Evolutionary conservation across 2,888 invertebrate species (phyloP).

Genomic region (Meloe dianella): DNA sequence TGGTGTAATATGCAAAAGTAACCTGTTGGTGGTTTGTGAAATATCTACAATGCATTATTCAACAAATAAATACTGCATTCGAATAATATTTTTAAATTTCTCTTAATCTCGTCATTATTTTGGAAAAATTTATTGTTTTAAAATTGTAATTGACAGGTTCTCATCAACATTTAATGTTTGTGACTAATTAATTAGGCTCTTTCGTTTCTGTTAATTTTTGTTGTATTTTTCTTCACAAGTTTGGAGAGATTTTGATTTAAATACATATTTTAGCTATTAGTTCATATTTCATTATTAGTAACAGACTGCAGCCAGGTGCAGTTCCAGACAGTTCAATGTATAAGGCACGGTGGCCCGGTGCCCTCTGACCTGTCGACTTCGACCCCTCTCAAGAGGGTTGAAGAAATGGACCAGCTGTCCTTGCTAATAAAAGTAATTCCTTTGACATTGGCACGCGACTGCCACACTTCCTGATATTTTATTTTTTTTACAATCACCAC

Average conservation of each 20-base stretch:
- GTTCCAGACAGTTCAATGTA: slow-evolving; percentile 48
- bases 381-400: slow-evolving; percentile 27
- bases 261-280: slow-evolving; percentile 30
- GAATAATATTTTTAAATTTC: neutral
- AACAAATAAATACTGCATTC: neutral
- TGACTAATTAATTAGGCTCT: neutral
- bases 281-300: slow-evolving; percentile 35
- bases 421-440: slow-evolving; percentile 22
- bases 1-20: slow-evolving; percentile 26
- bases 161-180: neutral
- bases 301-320: slow-evolving; percentile 51
- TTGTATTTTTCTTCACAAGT: neutral
- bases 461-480: slow-evolving; percentile 38
- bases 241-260: neutral
- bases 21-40: slow-evolving; percentile 7
- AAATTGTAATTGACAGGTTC: neutral
- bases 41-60: neutral
- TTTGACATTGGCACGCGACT: slow-evolving; percentile 39
- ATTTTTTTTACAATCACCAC: neutral
- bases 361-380: slow-evolving; percentile 40
- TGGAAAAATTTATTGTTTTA: neutral
- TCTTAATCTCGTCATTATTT: neutral
- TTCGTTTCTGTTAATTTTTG: neutral
- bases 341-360: slow-evolving; percentile 47
- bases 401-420: slow-evolving; percentile 46